Base-by-base conservation (phyloP, 2,113 vertebrate species). In the Furnarius figulus region DNA sequence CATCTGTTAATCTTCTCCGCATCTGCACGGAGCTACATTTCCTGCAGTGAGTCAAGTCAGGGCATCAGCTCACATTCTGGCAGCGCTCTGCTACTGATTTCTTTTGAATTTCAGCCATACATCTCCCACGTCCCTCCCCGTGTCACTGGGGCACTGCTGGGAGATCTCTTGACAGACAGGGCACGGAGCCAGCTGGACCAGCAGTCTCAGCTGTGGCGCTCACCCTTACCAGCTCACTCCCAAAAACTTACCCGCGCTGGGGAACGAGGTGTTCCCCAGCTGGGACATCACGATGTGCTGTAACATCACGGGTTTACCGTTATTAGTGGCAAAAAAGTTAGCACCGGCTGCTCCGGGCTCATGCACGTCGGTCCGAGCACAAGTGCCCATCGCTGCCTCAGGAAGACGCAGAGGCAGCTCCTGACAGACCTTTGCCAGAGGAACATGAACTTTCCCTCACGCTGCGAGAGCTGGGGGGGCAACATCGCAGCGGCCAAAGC, bases 381-480 rank as follows among this genome's bases (percentile, higher is more conserved):
- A 8, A 16, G 22, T 0, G 70, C 33, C 2, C 39, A 3, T 0
- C 1, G 55, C 50, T 5, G 52, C 70, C 8, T 2, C 0, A 2
- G 40, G n/a, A 28, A 8, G 9, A 12, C 1, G 56, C 78, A 3
- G 14, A 42, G 31, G 58, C 53, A 10, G 33, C 62, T 50, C 4
- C 62, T 3, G 24, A 18, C 47, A 16, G 61, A 49, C n/a, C 27
- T 46, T 6, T 4, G 28, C 44, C 40, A 2, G 8, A 33, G n/a
- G 33, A 58, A 12, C 70, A 5, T 0, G 42, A 14, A 5, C 33
- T 40, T 10, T 12, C 2, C 40, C 10, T 6, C 27, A 15, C 1
- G 62, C 46, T 2, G 28, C 28, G 42, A 5, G 47, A 46, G 46
- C 46, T 46, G 46, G 53, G 22, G 68, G 49, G 6, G 47, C 2